Conservation (phyloP, 2,888 invertebrate genomes). For the Pyrocoelia pectoralis region DNA sequence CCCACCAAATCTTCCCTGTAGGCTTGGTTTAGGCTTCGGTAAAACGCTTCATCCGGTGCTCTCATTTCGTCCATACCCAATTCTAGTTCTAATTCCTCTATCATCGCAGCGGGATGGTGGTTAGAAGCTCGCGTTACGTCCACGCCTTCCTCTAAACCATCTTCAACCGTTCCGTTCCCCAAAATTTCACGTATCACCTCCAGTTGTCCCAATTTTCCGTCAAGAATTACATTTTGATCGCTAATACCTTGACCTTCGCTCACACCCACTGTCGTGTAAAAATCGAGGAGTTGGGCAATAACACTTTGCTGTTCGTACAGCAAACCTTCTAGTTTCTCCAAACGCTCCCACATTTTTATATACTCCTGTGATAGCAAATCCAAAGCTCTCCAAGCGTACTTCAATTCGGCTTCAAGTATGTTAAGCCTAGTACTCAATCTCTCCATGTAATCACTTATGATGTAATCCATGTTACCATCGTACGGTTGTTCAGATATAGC, state of each 20-base stretch:
- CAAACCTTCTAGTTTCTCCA: slow-evolving; percentile 87
- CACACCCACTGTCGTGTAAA: slow-evolving; percentile 68
- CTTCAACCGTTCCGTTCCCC: slow-evolving; percentile 71
- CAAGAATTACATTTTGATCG: slow-evolving; percentile 47
- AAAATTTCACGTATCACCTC: slow-evolving; percentile 73
- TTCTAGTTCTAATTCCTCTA: slow-evolving; percentile 55
- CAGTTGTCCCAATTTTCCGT: slow-evolving; percentile 58
- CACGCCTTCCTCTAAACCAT: slow-evolving; percentile 72
- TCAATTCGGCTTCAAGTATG: slow-evolving; percentile 88
- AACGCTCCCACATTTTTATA: slow-evolving; percentile 91
- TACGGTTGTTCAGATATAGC: slow-evolving; percentile 52
- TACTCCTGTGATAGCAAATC: slow-evolving; percentile 92
- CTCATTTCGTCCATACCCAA: slow-evolving; percentile 65
- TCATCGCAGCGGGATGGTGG: slow-evolving; percentile 51
- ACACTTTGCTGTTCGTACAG: slow-evolving; percentile 91
- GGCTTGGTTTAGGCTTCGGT: slow-evolving; percentile 86
- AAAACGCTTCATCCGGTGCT: slow-evolving; percentile 84
- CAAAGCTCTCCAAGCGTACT: slow-evolving; percentile 91
- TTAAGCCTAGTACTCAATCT: slow-evolving; percentile 85
- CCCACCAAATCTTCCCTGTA: slow-evolving; percentile 81
- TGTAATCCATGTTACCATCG: slow-evolving; percentile 70
- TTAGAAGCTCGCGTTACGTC: slow-evolving; percentile 62
- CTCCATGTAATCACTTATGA: slow-evolving; percentile 92
- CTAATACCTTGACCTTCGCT: slow-evolving; percentile 38
- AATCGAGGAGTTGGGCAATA: slow-evolving; percentile 85